These are phyloP conservation scores for Poeciliopsis turneri DNA, from an alignment of 2,797 vertebrate genomes.

Conservation along the genomic window DNA sequence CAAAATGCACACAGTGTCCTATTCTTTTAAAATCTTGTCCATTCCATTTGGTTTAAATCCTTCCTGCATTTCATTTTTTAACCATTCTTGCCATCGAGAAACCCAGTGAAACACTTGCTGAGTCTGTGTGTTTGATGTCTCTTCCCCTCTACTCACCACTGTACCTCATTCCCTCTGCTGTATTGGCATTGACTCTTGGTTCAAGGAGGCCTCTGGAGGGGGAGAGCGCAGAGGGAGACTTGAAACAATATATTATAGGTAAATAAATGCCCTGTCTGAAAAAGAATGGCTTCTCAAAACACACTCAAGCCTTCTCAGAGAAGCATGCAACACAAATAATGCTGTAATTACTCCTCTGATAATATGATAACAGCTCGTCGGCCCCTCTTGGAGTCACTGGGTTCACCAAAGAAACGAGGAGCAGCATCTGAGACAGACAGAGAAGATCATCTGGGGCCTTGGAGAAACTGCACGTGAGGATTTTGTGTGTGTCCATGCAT, in stretches of 20 bases:
- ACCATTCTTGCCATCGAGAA: constrained; percentile 25
- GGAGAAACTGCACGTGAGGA: constrained; percentile 62
- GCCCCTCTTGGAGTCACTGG: constrained; percentile 67
- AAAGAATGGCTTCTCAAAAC: constrained; percentile 77
- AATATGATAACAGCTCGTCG: constrained; percentile 72
- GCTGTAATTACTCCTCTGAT: constrained; percentile 74
- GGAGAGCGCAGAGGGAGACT: constrained; percentile 69
- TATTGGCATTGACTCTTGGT: constrained; percentile 69
- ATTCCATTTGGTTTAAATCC: constrained; percentile 12
- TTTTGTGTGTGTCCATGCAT: constrained; percentile 41
- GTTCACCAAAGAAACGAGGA: constrained; percentile 72
- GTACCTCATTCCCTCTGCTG: constrained; percentile 69
- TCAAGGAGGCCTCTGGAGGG: constrained; percentile 76
- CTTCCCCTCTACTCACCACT: constrained; percentile 59
- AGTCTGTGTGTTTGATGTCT: constrained; percentile 42
- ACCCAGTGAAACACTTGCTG: constrained; percentile 39
- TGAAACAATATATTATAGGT: constrained; percentile 80
- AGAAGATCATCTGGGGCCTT: constrained; percentile 71
- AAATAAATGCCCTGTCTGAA: constrained; percentile 83
- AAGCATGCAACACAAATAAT: constrained; percentile 73
- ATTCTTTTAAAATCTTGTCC: constrained; percentile 3
- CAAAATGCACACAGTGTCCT: not conserved
- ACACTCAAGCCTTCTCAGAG: constrained; percentile 59
- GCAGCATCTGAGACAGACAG: constrained; percentile 58
- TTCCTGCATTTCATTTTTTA: constrained; percentile 14